Base-by-base conservation (phyloP, 2,113 vertebrate genomes). In the Ciconia maguari region DNA sequence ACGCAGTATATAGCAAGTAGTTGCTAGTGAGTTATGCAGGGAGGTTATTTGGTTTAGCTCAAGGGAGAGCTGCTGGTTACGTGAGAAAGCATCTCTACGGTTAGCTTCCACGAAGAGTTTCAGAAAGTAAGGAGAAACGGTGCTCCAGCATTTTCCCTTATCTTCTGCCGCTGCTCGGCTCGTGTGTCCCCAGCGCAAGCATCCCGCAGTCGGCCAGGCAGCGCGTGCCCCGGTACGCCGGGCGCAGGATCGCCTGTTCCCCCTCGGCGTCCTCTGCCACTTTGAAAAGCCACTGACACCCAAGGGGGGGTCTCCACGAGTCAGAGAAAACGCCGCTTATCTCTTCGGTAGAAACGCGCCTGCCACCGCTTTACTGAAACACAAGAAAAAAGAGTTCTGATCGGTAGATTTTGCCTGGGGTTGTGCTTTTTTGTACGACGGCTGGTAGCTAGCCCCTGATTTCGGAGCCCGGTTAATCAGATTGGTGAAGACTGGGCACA, bases 1-100 rank as follows among this genome's bases (percentile, higher is more conserved):
- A 3, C 27, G 60, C 6, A 10, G 46, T 6, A 6, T 6, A 29
- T 1, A 54, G 83, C 18, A 27, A 34, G 48, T 7, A 36, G 41
- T 0, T 38, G 70, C 21, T 29, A 1, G 1, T 2, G 3, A 54
- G 25, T 8, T 6, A 0, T 2, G 32, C 4, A 2, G n/a, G 42
- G 80, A 42, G 15, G 32, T 38, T 4, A 2, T 7, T 41, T 2
- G 17, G 36, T 65, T 29, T 14, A 13, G 29, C 7, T 46, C 42
- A 2, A 52, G 54, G 78, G 0, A 6, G 68, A 62, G 30, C 41
- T 58, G 51, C 7, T 9, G 30, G 71, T 44, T 25, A 11, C 3
- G 4, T 9, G 38, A 44, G 77, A 38, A 72, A 38, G 18, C 14
- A 4, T 3, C 24, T 30, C 46, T 18, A 5, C 3, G 3, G 13